Conservation (phyloP, 2,113 vertebrate species). For the Cavia porcellus region DNA sequence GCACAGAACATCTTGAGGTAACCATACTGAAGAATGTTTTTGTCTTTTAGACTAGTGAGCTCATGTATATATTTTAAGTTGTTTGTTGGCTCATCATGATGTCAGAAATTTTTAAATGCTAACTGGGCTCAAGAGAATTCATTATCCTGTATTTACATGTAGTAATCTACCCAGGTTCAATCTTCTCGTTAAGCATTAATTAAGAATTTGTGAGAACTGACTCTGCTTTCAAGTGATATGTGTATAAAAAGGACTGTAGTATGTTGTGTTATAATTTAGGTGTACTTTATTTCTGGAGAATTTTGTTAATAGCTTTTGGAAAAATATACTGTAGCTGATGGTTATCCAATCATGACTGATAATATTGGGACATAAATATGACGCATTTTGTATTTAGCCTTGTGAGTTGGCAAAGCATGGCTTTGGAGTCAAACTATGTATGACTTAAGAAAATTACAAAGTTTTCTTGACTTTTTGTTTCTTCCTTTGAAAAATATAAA, state of each 20-base stretch:
- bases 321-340: neutral
- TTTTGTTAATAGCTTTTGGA: neutral
- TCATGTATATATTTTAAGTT: slow-evolving; percentile 64
- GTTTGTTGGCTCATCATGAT: slow-evolving; percentile 57
- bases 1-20: neutral
- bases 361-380: neutral
- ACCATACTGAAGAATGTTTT: slow-evolving; percentile 31
- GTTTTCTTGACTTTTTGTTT: slow-evolving; percentile 8
- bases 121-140: slow-evolving; percentile 65
- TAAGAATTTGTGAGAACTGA: slow-evolving; percentile 57
- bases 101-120: slow-evolving; percentile 66
- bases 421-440: neutral
- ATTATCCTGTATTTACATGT: slow-evolving; percentile 70
- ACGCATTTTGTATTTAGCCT: neutral
- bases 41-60: slow-evolving; percentile 39
- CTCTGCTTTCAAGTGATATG: slow-evolving; percentile 47
- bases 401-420: neutral
- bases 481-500: slow-evolving; percentile 25
- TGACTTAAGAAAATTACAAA: slow-evolving; percentile 6
- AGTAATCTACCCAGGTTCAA: neutral
- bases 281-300: neutral
- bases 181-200: slow-evolving; percentile 58
- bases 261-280: neutral
- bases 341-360: slow-evolving; percentile 1
- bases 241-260: neutral